These are phyloP conservation scores for Vespertilio murinus DNA, from an alignment of 2,797 vertebrate species.

Conservation along the genomic window DNA sequence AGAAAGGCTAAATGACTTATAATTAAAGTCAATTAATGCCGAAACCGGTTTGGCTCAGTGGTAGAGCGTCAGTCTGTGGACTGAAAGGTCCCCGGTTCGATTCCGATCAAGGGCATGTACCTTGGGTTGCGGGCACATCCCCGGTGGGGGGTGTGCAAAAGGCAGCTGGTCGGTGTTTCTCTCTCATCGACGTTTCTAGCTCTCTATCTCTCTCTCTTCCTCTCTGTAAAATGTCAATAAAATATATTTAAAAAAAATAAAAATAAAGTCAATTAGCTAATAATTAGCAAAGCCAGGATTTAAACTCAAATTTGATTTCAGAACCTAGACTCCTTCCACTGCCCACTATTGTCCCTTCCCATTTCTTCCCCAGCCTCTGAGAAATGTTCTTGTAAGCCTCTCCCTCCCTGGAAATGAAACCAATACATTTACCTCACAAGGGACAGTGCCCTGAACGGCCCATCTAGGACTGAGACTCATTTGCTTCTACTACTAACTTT, in stretches of 20 bases:
- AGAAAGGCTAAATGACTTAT: not conserved
- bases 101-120: no score
- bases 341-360: not conserved
- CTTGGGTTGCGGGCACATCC: no score
- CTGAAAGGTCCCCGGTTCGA: no score
- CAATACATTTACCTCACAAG: not conserved
- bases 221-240: no score
- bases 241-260: no score
- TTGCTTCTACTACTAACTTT: not conserved
- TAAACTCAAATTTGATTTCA: constrained; percentile 11
- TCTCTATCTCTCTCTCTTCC: no score
- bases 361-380: not conserved
- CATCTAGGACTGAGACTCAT: not conserved
- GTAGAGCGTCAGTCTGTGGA: no score
- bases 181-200: no score
- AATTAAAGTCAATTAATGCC: constrained; percentile 22
- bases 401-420: not conserved
- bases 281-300: not conserved
- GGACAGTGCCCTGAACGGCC: not conserved
- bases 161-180: no score
- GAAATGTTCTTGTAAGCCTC: not conserved
- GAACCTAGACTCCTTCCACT: not conserved
- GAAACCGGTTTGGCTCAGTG: no score
- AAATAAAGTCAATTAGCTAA: not conserved
- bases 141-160: no score